Evolutionary conservation across 2,888 invertebrate species (phyloP).

Genomic region (Pasiphila rectangulata): DNA sequence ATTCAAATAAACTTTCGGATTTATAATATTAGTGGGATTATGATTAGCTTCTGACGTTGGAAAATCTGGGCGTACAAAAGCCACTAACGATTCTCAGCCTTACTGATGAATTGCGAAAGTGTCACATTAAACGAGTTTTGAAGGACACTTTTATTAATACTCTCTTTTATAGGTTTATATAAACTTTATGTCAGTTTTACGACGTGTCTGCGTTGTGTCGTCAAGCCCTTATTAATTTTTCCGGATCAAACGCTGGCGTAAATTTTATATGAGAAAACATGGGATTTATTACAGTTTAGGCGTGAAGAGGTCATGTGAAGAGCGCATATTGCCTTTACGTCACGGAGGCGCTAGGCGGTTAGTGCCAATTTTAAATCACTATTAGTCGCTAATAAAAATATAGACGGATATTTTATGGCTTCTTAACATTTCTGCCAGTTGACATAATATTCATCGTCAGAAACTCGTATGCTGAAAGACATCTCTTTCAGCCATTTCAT

Average conservation of each 20-base stretch:
- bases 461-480: too few species aligned
- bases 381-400: too few species aligned
- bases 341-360: background rate
- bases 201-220: constrained; percentile 51
- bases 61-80: too few species aligned
- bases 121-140: constrained; percentile 15
- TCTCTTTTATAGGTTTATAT: constrained; percentile 57
- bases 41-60: too few species aligned
- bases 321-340: background rate
- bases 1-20: too few species aligned
- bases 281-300: constrained; percentile 4
- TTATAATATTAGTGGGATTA: too few species aligned
- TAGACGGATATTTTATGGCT: too few species aligned
- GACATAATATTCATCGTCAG: too few species aligned
- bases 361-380: too few species aligned
- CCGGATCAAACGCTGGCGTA: constrained; percentile 29
- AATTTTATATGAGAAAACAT: constrained; percentile 17
- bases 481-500: too few species aligned
- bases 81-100: background rate
- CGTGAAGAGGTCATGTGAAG: background rate
- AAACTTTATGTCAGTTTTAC: constrained; percentile 63
- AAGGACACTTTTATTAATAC: constrained; percentile 49
- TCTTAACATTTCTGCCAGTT: too few species aligned
- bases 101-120: constrained; percentile 5
- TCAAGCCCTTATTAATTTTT: constrained; percentile 54